These are phyloP conservation scores for Caenorhabditis parvicauda DNA, from an alignment of 2,888 invertebrate genomes.

Conservation along the genomic window DNA sequence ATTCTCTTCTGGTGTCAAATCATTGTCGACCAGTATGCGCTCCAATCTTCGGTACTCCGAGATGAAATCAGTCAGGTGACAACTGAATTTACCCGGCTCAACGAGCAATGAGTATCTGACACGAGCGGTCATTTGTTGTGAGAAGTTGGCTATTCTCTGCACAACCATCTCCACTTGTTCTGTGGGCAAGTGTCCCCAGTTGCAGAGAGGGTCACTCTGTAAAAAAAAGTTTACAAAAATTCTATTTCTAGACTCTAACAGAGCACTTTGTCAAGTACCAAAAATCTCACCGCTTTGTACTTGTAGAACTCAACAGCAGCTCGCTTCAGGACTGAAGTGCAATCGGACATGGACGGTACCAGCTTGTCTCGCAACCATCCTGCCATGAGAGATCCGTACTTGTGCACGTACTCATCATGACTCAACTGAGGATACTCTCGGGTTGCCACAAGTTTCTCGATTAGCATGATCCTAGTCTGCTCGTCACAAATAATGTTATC, in stretches of 20 bases:
- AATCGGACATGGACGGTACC: conserved; percentile 39
- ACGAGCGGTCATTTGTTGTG: conserved; percentile 33
- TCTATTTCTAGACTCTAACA: neutral
- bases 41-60: conserved; percentile 52
- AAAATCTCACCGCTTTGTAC: conserved; percentile 30
- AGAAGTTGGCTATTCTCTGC: conserved; percentile 30
- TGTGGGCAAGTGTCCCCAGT: conserved; percentile 36
- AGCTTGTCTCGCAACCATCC: conserved; percentile 44
- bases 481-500: conserved; percentile 47
- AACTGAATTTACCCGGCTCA: conserved; percentile 53
- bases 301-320: conserved; percentile 38
- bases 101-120: conserved; percentile 53
- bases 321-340: conserved; percentile 35
- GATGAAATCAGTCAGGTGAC: conserved; percentile 51
- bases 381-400: conserved; percentile 41
- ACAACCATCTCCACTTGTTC: conserved; percentile 35
- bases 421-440: conserved; percentile 16
- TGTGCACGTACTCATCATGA: conserved; percentile 25
- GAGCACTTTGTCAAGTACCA: neutral
- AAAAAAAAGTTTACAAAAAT: neutral
- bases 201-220: conserved; percentile 40
- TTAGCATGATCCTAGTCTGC: conserved; percentile 41
- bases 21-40: conserved; percentile 45
- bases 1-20: conserved; percentile 41
- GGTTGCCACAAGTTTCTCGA: conserved; percentile 30